phyloP scores from a whole-genome alignment of 2,113 vertebrate genomes.

The Ellobius talpinus region DNA sequence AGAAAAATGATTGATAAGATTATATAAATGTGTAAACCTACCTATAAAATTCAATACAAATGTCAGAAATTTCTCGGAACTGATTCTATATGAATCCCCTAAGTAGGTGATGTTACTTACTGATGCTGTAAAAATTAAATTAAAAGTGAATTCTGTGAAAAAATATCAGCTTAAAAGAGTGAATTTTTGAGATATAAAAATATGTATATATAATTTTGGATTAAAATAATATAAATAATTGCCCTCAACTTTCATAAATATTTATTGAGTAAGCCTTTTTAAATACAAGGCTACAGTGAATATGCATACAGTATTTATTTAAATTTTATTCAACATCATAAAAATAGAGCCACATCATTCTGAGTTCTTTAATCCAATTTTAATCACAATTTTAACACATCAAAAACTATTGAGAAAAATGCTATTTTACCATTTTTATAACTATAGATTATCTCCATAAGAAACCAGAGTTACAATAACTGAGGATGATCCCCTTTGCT shows the following conservation, averaged over 20 bases:
- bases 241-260: conserved; percentile 7
- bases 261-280: neutral
- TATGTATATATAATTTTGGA: neutral
- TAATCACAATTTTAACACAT: neutral
- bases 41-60: neutral
- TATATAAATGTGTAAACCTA: neutral
- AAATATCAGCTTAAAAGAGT: neutral
- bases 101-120: neutral
- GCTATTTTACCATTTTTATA: neutral
- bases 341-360: neutral
- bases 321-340: neutral
- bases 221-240: neutral
- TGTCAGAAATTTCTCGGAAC: neutral
- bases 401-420: neutral
- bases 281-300: neutral
- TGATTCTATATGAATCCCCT: neutral
- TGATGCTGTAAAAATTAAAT: neutral
- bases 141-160: neutral
- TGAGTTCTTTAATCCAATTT: neutral
- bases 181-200: neutral
- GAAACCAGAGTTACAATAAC: neutral
- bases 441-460: neutral
- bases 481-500: neutral
- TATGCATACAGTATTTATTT: neutral
- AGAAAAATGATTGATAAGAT: neutral